Evolutionary conservation across 1,140 invertebrate species (phyloP), one percentile per base, ranked within the genome.

Genomic region (Polyergus mexicanus): DNA sequence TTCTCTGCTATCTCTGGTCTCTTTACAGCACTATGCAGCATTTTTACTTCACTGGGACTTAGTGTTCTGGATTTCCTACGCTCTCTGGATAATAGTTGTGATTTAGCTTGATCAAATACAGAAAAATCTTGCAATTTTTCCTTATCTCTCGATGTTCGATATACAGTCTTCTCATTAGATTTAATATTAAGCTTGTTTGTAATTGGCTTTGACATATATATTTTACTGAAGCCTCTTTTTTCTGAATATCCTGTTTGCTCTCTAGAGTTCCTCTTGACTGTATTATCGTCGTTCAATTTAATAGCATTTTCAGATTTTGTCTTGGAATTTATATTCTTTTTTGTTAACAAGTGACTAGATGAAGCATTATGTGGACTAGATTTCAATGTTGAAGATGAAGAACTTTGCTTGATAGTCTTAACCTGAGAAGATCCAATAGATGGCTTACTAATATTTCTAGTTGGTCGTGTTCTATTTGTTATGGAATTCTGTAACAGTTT

Each of bases 11-110:
- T 3, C 32, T 68, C 32, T 4, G 38, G 28, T 63, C 44, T 85
- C 10, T 44, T 86, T 25, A 47, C 35, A 11, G 65, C 47, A 10
- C 85, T 74, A 54, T 92, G 90, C 69, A 93, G 68, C 68, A 94
- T 76, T 74, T 91, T 94, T 6, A 94, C 85, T 81, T 95, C 94
- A 68, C 90, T 92, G 8, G 94, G 94, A 85, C 93, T 94, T 7
- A 94, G 75, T 16, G 93, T 93, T 68, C 92, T 85, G 6, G 92
- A 93, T 72, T 90, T 88, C 86, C 80, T 92, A 22, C 91, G 78
- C 69, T 93, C 92, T 84, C 87, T 91, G 7, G 84, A 54, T 4
- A 51, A 68, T 13, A 62, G 8, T 47, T 35, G 72, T 8, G 44
- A 25, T 16, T 83, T 62, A 32, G 28, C 74, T 85, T 32, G 32